Base-by-base conservation (phyloP, 2,797 vertebrate species). In the Gadopsis marmoratus region DNA sequence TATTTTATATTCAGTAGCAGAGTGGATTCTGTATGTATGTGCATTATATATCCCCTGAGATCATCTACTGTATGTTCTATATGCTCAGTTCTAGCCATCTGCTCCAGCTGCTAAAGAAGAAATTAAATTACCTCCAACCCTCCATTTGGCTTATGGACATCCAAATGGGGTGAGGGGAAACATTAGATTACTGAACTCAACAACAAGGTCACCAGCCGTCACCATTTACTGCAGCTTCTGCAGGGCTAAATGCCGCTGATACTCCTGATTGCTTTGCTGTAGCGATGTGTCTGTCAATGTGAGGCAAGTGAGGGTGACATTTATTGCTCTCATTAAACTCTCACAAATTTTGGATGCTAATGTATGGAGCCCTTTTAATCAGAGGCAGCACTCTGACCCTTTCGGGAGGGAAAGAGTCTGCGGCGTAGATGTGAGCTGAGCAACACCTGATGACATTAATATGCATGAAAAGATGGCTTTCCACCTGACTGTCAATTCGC, bases 311-410 rank as follows among this genome's bases (percentile, higher is more conserved):
- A 84, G 86, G 84, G 64, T 84, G 89, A 88, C 91, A 91, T 91
- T 92, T 89, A 93, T 89, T 83, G 88, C 79, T 77, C 75, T 85
- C 82, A 88, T 92, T 93, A 91, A 89, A 84, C 35, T 68, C 89
- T 85, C 71, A 88, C 89, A 88, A 93, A 94, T 94, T 84, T 93
- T 92, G 88, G 82, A 93, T 90, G 88, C 68, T 92, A 91, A 93
- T 92, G 82, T 78, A 87, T 75, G 83, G 79, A 74, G 58, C 79
- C 53, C 81, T 86, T 92, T 94, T 91, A 91, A 92, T 93, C 93
- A 92, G 82, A 85, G 35, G 70, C 37, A 62, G 76, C 61, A 54
- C 62, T 79, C 66, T 90, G 88, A 92, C 85, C 90, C 88, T 68
- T 50, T n/a, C 0, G 12, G 73, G n/a, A n/a, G 56, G 81, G 81